Evolutionary conservation across 2,888 invertebrate species (phyloP).

Genomic region (Rhynchonema sp.): DNA sequence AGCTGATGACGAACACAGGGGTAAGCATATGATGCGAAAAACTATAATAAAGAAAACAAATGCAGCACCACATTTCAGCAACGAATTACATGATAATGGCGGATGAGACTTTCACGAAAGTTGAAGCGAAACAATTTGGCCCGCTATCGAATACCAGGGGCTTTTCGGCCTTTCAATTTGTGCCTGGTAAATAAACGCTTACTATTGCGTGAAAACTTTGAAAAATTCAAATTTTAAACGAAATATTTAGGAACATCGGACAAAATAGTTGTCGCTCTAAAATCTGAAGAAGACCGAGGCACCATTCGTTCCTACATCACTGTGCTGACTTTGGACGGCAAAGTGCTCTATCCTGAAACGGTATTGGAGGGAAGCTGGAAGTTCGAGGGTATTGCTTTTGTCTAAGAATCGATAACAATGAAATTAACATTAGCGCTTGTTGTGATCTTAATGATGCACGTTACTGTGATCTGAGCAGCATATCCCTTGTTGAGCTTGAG

Average conservation of each 20-base stretch:
- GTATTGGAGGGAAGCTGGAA: constrained; percentile 55
- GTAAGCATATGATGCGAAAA: constrained; percentile 8
- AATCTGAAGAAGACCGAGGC: constrained; percentile 75
- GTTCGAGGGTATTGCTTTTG: constrained; percentile 83
- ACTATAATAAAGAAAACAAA: no score
- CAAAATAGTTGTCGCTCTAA: constrained; percentile 66
- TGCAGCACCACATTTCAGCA: no score
- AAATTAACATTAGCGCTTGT: background rate
- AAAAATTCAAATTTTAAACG: no score
- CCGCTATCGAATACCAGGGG: constrained; percentile 49
- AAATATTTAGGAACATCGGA: constrained; percentile 46
- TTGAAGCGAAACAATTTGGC: constrained; percentile 11
- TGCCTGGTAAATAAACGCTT: constrained; percentile 42
- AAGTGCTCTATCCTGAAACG: constrained; percentile 53
- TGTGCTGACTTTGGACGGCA: constrained; percentile 55
- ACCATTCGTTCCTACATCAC: constrained; percentile 66
- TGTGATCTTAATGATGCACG: no score
- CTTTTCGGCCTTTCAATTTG: constrained; percentile 91
- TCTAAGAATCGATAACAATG: no score
- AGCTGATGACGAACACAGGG: constrained; percentile 64
- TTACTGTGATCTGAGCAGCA: no score
- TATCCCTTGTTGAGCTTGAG: no score
- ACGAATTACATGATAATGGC: constrained; percentile 62
- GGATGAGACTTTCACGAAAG: constrained; percentile 49
- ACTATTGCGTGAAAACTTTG: background rate